Percentiles rank a stretch among this genome's conserved stretches.
phyloP scores from a whole-genome alignment of 1,140 invertebrate genomes.

The Drosophila parvula region DNA sequence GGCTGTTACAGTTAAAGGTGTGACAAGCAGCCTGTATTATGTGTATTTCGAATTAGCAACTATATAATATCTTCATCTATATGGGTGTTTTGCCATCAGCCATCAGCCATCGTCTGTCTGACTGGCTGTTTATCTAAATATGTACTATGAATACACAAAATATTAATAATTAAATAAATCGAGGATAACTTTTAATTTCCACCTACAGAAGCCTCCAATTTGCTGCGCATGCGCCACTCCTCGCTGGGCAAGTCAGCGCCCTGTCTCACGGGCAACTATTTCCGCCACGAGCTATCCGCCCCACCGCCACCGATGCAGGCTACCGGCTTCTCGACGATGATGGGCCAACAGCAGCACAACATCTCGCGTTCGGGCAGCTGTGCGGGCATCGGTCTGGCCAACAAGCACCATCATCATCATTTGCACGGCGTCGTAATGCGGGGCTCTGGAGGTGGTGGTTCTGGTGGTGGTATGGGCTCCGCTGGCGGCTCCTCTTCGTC shows the following conservation, averaged over 20 bases:
- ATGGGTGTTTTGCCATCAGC: slow-evolving; percentile 6
- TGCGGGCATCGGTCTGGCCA: slow-evolving; percentile 67
- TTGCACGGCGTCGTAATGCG: slow-evolving; percentile 79
- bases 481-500: slow-evolving; percentile 49
- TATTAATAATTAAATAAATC: not conserved
- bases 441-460: slow-evolving; percentile 40
- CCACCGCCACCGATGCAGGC: slow-evolving; percentile 19
- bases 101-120: slow-evolving; percentile 6
- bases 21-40: slow-evolving; percentile 5
- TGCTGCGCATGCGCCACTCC: slow-evolving; percentile 94
- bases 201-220: slow-evolving; percentile 87
- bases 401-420: slow-evolving; percentile 70
- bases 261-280: slow-evolving; percentile 74
- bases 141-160: not conserved
- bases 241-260: slow-evolving; percentile 96
- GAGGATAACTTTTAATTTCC: not conserved
- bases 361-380: slow-evolving; percentile 83
- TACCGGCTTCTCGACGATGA: not conserved
- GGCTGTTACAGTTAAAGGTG: slow-evolving; percentile 15
- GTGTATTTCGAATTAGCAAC: slow-evolving; percentile 8
- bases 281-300: slow-evolving; percentile 84
- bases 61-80: slow-evolving; percentile 14
- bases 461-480: not conserved
- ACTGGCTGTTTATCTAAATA: slow-evolving; percentile 1
- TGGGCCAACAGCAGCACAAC: slow-evolving; percentile 45